Conservation (phyloP, 2,888 invertebrate species). For the Hyles lineata region DNA sequence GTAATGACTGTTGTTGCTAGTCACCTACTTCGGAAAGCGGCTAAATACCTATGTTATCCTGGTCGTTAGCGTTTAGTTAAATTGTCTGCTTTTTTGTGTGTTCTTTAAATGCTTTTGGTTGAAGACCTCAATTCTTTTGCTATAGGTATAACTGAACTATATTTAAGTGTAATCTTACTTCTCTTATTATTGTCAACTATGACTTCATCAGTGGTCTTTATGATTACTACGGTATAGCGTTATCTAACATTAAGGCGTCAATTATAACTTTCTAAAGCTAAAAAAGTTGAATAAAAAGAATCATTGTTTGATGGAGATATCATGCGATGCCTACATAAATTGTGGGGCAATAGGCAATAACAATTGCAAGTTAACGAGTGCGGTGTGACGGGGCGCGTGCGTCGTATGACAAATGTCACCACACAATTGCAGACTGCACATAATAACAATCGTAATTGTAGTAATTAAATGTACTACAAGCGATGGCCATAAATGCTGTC, state of each 20-base stretch:
- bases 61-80: not conserved
- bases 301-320: not conserved
- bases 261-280: not conserved
- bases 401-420: constrained; percentile 45
- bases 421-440: constrained; percentile 47
- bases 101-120: not conserved
- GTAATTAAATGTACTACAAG: constrained; percentile 52
- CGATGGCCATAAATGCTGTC: constrained; percentile 47
- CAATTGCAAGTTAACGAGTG: constrained; percentile 7
- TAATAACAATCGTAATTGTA: constrained; percentile 57
- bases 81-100: not conserved
- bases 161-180: too few species aligned
- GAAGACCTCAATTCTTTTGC: not conserved
- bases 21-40: not conserved
- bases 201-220: not conserved
- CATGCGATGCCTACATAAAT: not conserved
- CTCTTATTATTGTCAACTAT: too few species aligned
- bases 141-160: too few species aligned
- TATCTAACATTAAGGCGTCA: not conserved
- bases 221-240: not conserved
- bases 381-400: constrained; percentile 41
- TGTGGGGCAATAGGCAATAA: constrained; percentile 8
- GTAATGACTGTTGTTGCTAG: not conserved
- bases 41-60: not conserved
- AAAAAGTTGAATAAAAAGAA: not conserved